A percentile compares a stretch with the other conserved stretches of the same genome.
These are phyloP conservation scores for Nymphalis polychloros DNA, from an alignment of 2,888 invertebrate genomes.

Conservation along the genomic window DNA sequence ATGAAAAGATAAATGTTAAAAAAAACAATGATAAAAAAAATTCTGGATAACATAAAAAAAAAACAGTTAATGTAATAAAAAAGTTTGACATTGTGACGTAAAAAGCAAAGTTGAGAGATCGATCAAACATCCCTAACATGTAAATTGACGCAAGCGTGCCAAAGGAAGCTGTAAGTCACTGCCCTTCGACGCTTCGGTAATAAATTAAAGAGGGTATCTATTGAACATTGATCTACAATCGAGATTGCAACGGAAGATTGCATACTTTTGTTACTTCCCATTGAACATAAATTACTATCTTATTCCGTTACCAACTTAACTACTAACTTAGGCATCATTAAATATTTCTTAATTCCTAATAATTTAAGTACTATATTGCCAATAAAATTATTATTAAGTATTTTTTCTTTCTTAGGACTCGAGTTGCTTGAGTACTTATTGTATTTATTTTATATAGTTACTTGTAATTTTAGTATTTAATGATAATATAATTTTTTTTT, in stretches of 20 bases:
- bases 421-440: no score
- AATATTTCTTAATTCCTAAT: no score
- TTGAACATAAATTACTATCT: constrained; percentile 38
- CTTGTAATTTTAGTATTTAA: no score
- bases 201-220: constrained; percentile 74
- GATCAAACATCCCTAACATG: constrained; percentile 40
- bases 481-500: no score
- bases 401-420: no score
- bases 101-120: constrained; percentile 39
- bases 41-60: no score
- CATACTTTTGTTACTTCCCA: constrained; percentile 33
- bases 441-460: no score
- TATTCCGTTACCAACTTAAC: constrained; percentile 12
- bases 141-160: constrained; percentile 46
- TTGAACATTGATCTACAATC: constrained; percentile 63
- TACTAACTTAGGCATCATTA: no score
- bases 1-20: no score
- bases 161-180: constrained; percentile 60
- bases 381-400: no score
- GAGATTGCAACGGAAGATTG: constrained; percentile 52
- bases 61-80: constrained; percentile 29
- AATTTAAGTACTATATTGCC: no score
- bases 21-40: no score
- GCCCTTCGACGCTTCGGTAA: constrained; percentile 61
- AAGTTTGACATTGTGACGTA: constrained; percentile 26